Percentiles rank a stretch among this genome's conserved stretches.
These are phyloP conservation scores for Drosophila subquinaria DNA, from an alignment of 2,888 invertebrate genomes.

Conservation along the genomic window DNA sequence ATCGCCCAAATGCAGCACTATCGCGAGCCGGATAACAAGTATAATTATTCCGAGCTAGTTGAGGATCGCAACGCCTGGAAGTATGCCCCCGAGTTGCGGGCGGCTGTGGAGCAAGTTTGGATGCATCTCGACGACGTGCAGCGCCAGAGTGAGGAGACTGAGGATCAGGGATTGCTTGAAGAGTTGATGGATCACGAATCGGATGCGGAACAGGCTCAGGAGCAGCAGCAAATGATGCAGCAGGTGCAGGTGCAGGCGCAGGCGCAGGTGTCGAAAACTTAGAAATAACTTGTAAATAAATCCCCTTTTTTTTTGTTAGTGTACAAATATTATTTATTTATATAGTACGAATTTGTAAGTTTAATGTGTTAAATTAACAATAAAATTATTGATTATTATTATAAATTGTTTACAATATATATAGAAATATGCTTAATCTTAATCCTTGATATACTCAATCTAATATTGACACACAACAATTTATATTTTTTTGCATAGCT, in stretches of 20 bases:
- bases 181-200: conserved; percentile 47
- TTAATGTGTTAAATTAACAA: background rate
- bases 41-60: conserved; percentile 40
- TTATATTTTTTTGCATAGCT: background rate
- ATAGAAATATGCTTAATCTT: background rate
- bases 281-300: background rate
- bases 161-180: conserved; percentile 26
- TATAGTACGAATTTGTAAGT: background rate
- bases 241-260: conserved; percentile 17
- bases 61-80: conserved; percentile 64
- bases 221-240: conserved; percentile 41
- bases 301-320: conserved; percentile 2
- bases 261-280: background rate
- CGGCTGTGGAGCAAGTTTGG: conserved; percentile 58
- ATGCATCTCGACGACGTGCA: conserved; percentile 54
- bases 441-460: conserved; percentile 1
- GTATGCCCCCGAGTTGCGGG: conserved; percentile 51
- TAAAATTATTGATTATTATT: background rate
- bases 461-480: background rate
- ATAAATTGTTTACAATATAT: background rate
- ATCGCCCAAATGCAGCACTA: conserved; percentile 71
- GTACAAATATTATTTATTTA: conserved; percentile 10
- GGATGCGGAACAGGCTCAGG: conserved; percentile 37
- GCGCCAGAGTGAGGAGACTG: conserved; percentile 20
- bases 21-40: conserved; percentile 56